A percentile compares a stretch with the other conserved stretches of the same genome.
phyloP scores from a whole-genome alignment of 2,888 invertebrate species.

The Volucella zonaria region DNA sequence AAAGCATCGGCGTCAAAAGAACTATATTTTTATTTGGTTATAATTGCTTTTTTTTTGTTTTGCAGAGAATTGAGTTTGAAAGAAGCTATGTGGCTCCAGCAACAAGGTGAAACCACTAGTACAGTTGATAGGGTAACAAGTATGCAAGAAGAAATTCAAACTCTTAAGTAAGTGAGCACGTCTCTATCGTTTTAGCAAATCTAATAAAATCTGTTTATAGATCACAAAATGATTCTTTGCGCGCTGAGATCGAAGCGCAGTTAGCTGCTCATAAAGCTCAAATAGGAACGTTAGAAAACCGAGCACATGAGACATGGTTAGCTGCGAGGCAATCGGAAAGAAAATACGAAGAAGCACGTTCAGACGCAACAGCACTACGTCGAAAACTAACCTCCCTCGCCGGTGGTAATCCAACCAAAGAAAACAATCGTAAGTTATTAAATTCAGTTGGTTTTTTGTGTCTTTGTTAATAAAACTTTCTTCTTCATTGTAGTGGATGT shows the following conservation, averaged over 20 bases:
- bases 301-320: conserved; percentile 94
- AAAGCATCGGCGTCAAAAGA: conserved; percentile 75
- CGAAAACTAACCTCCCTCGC: conserved; percentile 84
- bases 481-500: conserved; percentile 65
- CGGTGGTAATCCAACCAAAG: conserved; percentile 76
- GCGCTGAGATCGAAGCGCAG: conserved; percentile 93
- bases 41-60: conserved; percentile 72
- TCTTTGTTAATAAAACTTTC: background rate
- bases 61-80: conserved; percentile 90
- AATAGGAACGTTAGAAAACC: conserved; percentile 90
- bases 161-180: conserved; percentile 86
- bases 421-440: conserved; percentile 75
- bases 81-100: conserved; percentile 90
- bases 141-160: conserved; percentile 91
- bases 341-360: conserved; percentile 90
- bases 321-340: conserved; percentile 91
- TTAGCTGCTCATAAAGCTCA: conserved; percentile 87
- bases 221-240: conserved; percentile 85
- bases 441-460: background rate
- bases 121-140: conserved; percentile 90
- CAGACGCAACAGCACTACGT: conserved; percentile 87
- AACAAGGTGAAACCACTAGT: conserved; percentile 91
- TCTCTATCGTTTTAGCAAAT: background rate
- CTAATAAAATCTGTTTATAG: conserved; percentile 77
- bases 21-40: background rate